Conservation (phyloP, 2,797 vertebrate species). For the Pampus argenteus region DNA sequence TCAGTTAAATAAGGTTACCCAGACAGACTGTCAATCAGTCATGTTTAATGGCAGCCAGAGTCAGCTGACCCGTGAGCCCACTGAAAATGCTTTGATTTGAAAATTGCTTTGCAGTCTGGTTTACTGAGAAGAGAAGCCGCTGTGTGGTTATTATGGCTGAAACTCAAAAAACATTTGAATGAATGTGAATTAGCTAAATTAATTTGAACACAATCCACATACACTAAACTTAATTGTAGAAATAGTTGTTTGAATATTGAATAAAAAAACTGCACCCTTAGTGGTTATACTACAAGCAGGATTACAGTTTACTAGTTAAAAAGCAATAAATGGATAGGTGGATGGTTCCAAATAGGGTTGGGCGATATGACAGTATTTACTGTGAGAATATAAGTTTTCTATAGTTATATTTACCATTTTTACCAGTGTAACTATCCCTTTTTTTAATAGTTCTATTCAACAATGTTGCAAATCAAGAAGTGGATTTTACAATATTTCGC, state of each 20-base stretch:
- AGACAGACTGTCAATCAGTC: conserved; percentile 37
- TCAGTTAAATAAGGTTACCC: conserved; percentile 46
- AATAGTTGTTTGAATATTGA: too few relatives aligned
- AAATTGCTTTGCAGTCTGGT: conserved; percentile 5
- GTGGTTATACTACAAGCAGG: not conserved
- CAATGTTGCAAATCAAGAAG: too few relatives aligned
- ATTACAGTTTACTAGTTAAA: not conserved
- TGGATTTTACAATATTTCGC: not conserved
- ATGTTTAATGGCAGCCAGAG: conserved; percentile 25
- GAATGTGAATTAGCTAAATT: conserved; percentile 12
- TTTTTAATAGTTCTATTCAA: too few relatives aligned
- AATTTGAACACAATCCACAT: not conserved
- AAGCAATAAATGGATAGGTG: not conserved
- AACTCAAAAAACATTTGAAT: conserved; percentile 8
- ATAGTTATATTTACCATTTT: too few relatives aligned
- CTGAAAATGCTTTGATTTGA: conserved; percentile 18
- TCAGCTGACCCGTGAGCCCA: conserved; percentile 14
- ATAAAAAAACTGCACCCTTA: not conserved
- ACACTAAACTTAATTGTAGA: not conserved
- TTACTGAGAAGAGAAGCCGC: conserved; percentile 17
- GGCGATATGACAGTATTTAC: not conserved
- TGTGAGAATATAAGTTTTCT: not conserved
- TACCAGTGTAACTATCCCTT: too few relatives aligned
- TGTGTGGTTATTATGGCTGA: conserved; percentile 7
- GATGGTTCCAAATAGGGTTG: not conserved